These are phyloP conservation scores for Colletes latitarsis DNA, from an alignment of 1,140 invertebrate species.

Conservation along the genomic window DNA sequence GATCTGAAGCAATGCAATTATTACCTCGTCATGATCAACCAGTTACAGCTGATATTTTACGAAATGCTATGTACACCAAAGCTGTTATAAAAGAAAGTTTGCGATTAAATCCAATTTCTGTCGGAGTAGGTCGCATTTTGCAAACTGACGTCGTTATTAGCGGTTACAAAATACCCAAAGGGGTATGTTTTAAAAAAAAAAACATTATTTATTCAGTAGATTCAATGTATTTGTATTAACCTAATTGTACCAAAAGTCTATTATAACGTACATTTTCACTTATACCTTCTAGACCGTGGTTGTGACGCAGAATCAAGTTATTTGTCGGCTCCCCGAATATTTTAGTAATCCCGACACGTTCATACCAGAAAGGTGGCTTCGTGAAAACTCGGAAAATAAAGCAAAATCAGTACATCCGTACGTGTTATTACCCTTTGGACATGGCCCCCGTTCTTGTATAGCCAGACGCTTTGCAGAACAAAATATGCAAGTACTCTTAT, in stretches of 20 bases:
- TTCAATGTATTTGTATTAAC: no score
- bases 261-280: not conserved
- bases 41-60: slow-evolving; percentile 83
- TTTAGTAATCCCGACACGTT: slow-evolving; percentile 87
- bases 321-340: slow-evolving; percentile 86
- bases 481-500: slow-evolving; percentile 89
- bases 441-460: slow-evolving; percentile 93
- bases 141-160: slow-evolving; percentile 89
- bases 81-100: slow-evolving; percentile 93
- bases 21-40: slow-evolving; percentile 80
- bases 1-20: slow-evolving; percentile 84
- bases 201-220: no score
- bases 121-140: slow-evolving; percentile 90
- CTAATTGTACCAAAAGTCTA: no score
- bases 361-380: slow-evolving; percentile 89
- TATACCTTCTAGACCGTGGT: slow-evolving; percentile 88
- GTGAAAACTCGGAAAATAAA: slow-evolving; percentile 68
- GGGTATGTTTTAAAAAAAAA: slow-evolving; percentile 83
- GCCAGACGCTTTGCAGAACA: slow-evolving; percentile 94
- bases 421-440: slow-evolving; percentile 92
- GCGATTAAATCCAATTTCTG: slow-evolving; percentile 90
- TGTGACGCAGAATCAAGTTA: slow-evolving; percentile 93
- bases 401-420: slow-evolving; percentile 87
- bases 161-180: slow-evolving; percentile 92
- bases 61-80: slow-evolving; percentile 87